These are phyloP conservation scores for Plectrocnemia conspersa DNA, from an alignment of 1,140 invertebrate species.

Conservation along the genomic window DNA sequence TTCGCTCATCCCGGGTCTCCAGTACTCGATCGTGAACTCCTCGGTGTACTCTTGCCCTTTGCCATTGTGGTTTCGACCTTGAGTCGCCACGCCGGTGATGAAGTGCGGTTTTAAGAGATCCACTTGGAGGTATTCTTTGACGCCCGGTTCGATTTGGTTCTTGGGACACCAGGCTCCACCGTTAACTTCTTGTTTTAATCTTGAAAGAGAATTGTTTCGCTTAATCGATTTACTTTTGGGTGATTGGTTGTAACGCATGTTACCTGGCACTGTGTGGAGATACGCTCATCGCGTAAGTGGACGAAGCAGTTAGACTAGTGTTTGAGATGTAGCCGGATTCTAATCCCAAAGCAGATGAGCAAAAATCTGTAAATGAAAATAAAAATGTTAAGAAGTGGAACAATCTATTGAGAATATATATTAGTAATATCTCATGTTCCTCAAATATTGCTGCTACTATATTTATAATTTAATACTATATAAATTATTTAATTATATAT, in stretches of 20 bases:
- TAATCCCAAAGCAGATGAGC: slow-evolving; percentile 61
- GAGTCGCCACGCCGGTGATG: slow-evolving; percentile 69
- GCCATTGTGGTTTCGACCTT: slow-evolving; percentile 75
- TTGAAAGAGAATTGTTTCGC: too few relatives aligned
- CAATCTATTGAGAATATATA: too few relatives aligned
- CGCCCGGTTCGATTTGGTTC: slow-evolving; percentile 60
- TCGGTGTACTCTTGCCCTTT: slow-evolving; percentile 73
- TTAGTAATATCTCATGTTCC: too few relatives aligned
- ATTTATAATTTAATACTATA: too few relatives aligned
- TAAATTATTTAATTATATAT: too few relatives aligned
- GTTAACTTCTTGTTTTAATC: slow-evolving; percentile 66
- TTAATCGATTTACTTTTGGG: too few relatives aligned
- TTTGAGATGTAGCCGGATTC: slow-evolving; percentile 62
- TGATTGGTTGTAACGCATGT: too few relatives aligned
- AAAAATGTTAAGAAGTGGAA: too few relatives aligned
- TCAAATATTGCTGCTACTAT: too few relatives aligned
- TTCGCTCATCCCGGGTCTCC: slow-evolving; percentile 55
- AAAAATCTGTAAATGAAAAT: slow-evolving; percentile 48
- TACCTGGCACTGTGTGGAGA: slow-evolving; percentile 63
- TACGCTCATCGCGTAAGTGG: slow-evolving; percentile 60
- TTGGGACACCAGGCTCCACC: slow-evolving; percentile 83
- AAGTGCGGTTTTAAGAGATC: slow-evolving; percentile 57
- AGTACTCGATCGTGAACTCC: slow-evolving; percentile 71
- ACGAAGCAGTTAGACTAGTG: slow-evolving; percentile 59
- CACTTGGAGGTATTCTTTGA: slow-evolving; percentile 73